These are phyloP conservation scores for Aplodontia rufa DNA, from an alignment of 2,113 vertebrate genomes.

Conservation along the genomic window DNA sequence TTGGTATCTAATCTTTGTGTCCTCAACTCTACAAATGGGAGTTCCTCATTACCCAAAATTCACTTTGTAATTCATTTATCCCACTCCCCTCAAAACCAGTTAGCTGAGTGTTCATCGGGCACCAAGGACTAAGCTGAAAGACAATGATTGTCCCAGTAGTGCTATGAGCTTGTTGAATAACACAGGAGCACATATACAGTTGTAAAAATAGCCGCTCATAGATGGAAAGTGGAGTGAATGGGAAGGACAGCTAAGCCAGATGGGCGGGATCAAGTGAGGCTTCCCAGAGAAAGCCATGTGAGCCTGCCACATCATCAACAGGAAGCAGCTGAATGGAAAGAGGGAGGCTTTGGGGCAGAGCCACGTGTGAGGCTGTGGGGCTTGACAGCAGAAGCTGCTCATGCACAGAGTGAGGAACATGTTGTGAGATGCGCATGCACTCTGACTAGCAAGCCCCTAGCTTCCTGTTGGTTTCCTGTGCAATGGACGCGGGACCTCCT, in stretches of 20 bases:
- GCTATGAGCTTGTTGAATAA: background rate
- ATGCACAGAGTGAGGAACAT: rapidly evolving
- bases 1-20: background rate
- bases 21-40: background rate
- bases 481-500: background rate
- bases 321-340: background rate
- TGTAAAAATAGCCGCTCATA: background rate
- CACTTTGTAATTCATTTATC: no score
- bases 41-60: no score
- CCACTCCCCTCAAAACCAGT: no score
- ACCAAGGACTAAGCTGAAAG: background rate
- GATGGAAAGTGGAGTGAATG: background rate
- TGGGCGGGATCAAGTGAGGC: background rate
- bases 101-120: background rate
- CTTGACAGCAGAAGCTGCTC: rapidly evolving
- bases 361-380: rapidly evolving
- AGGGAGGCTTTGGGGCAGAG: background rate
- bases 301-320: background rate
- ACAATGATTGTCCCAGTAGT: background rate
- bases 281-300: background rate
- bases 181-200: background rate
- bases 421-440: background rate
- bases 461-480: background rate
- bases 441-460: background rate
- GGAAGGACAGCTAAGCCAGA: no score